Conservation (phyloP, 2,888 invertebrate species). For the Synanthedon vespiformis region DNA sequence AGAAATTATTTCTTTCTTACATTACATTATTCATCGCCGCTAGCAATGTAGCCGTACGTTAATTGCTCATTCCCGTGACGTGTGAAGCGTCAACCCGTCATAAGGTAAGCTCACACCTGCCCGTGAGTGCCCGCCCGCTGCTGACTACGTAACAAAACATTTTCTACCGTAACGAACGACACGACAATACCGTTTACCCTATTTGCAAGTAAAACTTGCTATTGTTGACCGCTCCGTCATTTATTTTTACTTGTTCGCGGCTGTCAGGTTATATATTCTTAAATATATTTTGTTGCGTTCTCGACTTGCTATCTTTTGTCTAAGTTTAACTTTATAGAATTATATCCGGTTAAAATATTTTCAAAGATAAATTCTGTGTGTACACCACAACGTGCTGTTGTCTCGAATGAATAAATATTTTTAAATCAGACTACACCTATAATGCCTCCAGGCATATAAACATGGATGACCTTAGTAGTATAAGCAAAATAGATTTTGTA, state of each 20-base stretch:
- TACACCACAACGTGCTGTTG: too few species aligned
- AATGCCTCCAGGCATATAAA: too few species aligned
- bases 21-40: background rate
- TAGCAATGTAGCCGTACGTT: constrained; percentile 4
- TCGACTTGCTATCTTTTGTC: background rate
- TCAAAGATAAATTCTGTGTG: too few species aligned
- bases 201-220: constrained; percentile 19
- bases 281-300: background rate
- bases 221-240: constrained; percentile 7
- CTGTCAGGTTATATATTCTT: background rate
- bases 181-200: constrained; percentile 11
- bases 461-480: too few species aligned
- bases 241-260: constrained; percentile 10
- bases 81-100: constrained; percentile 29
- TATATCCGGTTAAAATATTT: too few species aligned
- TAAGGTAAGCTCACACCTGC: constrained; percentile 33
- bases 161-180: background rate
- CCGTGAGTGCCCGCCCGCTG: background rate
- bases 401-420: too few species aligned
- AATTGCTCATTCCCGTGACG: constrained; percentile 16
- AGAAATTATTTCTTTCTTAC: too few species aligned
- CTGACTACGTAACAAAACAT: constrained; percentile 1
- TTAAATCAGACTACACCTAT: too few species aligned
- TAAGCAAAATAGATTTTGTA: too few species aligned
- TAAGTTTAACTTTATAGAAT: background rate